phyloP scores from a whole-genome alignment of 2,113 vertebrate genomes.

The cat (Felis catus) region DNA sequence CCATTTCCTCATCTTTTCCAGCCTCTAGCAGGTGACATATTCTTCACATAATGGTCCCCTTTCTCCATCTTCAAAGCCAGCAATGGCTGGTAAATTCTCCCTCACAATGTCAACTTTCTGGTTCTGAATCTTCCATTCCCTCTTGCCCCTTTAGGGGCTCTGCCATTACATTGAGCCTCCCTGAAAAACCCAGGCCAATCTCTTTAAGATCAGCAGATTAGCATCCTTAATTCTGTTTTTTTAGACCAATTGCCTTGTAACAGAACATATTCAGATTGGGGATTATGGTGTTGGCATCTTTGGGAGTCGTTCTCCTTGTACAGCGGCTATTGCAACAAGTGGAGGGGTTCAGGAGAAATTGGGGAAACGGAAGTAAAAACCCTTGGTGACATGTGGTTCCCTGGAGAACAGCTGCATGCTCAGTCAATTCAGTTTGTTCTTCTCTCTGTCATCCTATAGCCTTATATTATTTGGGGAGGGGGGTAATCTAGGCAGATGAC shows the following conservation, averaged over 20 bases:
- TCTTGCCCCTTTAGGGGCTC: not conserved
- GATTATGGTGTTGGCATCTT: not conserved
- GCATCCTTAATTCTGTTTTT: not conserved
- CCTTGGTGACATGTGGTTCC: not conserved
- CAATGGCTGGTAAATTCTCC: not conserved
- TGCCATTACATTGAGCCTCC: not conserved
- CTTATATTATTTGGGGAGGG: not conserved
- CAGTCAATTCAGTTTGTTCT: not conserved
- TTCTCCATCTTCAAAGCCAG: not conserved
- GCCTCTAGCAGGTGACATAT: not conserved
- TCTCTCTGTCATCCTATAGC: not conserved
- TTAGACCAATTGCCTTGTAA: not conserved
- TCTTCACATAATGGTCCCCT: not conserved
- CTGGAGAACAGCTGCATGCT: not conserved
- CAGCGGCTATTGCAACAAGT: not conserved
- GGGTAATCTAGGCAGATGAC: not conserved
- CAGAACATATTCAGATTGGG: not conserved
- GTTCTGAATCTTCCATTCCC: not conserved
- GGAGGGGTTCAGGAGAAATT: not conserved
- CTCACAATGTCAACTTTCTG: not conserved
- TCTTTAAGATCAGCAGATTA: not conserved
- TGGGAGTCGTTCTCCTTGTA: not conserved
- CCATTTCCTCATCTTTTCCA: not conserved
- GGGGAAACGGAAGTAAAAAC: not conserved
- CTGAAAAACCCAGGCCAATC: not conserved